Percentiles rank a stretch among this genome's conserved stretches.
phyloP scores from a whole-genome alignment of 1,140 invertebrate genomes.

The Diorhabda elongata region DNA sequence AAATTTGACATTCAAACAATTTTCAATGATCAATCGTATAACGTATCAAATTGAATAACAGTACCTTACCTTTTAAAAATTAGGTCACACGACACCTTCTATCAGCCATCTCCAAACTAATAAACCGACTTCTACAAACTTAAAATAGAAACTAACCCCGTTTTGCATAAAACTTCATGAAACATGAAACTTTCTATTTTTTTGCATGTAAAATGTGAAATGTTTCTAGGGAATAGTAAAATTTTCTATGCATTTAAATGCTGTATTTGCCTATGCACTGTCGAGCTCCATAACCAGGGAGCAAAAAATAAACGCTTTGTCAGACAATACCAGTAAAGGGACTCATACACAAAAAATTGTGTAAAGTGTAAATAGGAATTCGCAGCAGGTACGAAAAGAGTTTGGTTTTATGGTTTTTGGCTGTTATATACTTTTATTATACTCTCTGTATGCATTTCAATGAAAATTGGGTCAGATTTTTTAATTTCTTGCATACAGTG shows the following conservation, averaged over 20 bases:
- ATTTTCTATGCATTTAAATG: constrained; percentile 48
- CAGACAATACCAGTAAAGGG: constrained; percentile 9
- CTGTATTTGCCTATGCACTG: constrained; percentile 37
- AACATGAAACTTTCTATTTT: constrained; percentile 38
- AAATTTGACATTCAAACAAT: too few species aligned
- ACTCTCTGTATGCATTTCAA: not conserved
- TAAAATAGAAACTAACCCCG: constrained; percentile 6
- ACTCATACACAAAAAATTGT: constrained; percentile 22
- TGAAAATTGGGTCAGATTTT: not conserved
- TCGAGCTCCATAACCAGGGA: constrained; percentile 10
- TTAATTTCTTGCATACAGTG: not conserved
- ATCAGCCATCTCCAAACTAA: too few species aligned
- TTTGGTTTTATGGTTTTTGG: constrained; percentile 20
- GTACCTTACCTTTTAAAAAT: too few species aligned
- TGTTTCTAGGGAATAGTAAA: constrained; percentile 44
- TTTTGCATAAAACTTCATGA: constrained; percentile 29
- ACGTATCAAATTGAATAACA: too few species aligned
- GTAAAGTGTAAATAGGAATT: constrained; percentile 16
- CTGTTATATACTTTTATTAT: constrained; percentile 10
- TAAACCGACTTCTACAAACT: not conserved
- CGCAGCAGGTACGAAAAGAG: constrained; percentile 17
- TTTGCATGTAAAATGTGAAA: constrained; percentile 32
- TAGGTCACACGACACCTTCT: too few species aligned
- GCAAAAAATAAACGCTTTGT: constrained; percentile 26
- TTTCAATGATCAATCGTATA: too few species aligned